phyloP scores from a whole-genome alignment of 2,888 invertebrate genomes.

The Campaea margaritaria region DNA sequence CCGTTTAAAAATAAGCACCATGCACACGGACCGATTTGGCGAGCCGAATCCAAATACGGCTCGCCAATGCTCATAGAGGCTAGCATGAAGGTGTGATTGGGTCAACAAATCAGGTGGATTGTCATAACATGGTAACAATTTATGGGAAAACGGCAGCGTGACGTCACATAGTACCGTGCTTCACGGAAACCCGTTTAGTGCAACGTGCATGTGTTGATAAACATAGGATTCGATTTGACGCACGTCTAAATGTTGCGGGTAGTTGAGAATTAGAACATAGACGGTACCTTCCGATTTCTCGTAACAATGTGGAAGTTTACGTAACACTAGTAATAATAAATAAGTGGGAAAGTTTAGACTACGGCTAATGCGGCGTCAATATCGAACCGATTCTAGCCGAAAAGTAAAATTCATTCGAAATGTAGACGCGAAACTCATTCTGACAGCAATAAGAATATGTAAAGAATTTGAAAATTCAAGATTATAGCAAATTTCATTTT shows the following conservation, averaged over 20 bases:
- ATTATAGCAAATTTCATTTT: slow-evolving; percentile 8
- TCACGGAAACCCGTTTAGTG: slow-evolving; percentile 36
- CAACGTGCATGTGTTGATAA: slow-evolving; percentile 42
- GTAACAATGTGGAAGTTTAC: background rate
- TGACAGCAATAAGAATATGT: too few relatives aligned
- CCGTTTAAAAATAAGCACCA: too few relatives aligned
- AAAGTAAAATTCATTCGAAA: too few relatives aligned
- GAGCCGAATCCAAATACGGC: background rate
- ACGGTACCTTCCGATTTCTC: background rate
- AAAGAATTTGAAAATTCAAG: too few relatives aligned
- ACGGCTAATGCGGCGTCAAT: background rate
- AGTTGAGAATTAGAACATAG: background rate
- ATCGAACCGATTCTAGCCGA: too few relatives aligned
- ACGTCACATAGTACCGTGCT: slow-evolving; percentile 43
- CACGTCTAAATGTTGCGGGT: slow-evolving; percentile 9
- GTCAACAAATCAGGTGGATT: slow-evolving; percentile 44
- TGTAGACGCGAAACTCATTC: too few relatives aligned
- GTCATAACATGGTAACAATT: slow-evolving; percentile 48
- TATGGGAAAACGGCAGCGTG: slow-evolving; percentile 32
- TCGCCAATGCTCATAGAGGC: background rate
- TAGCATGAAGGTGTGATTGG: slow-evolving; percentile 15
- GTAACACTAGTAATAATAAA: background rate
- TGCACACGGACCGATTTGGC: slow-evolving; percentile 8
- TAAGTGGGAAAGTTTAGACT: background rate
- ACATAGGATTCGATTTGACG: slow-evolving; percentile 22